Evolutionary conservation across 2,888 invertebrate species (phyloP).

Genomic region (Tipula vernalis): DNA sequence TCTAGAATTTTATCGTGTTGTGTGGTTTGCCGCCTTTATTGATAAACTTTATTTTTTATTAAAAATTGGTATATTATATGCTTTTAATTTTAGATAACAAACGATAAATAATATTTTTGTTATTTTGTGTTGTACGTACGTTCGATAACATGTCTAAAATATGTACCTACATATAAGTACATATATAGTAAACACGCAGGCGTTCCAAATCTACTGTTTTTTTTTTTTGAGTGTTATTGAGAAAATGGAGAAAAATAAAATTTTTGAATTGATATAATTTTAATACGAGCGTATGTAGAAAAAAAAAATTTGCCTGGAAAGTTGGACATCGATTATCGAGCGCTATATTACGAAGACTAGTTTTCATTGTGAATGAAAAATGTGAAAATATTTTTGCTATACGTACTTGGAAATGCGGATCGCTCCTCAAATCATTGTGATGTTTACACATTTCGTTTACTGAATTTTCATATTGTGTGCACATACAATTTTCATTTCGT

Average conservation of each 20-base stretch:
- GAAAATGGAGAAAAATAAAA: conserved; percentile 6
- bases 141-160: not conserved
- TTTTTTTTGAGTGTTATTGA: not conserved
- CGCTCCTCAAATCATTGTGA: not conserved
- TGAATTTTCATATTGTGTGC: not conserved
- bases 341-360: not conserved
- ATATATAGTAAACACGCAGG: not conserved
- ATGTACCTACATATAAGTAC: not conserved
- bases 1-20: not conserved
- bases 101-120: not conserved
- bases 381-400: not conserved
- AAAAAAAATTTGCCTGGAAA: not conserved
- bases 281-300: not conserved
- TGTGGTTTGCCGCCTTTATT: not conserved
- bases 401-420: not conserved
- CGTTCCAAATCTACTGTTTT: not conserved
- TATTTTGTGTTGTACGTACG: not conserved
- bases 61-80: not conserved
- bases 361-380: not conserved
- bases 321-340: conserved; percentile 9
- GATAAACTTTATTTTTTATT: not conserved
- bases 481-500: not conserved
- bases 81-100: not conserved
- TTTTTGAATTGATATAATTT: not conserved
- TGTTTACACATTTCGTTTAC: not conserved